phyloP scores from a whole-genome alignment of 1,140 invertebrate species.

The Macrostomum lignano region DNA sequence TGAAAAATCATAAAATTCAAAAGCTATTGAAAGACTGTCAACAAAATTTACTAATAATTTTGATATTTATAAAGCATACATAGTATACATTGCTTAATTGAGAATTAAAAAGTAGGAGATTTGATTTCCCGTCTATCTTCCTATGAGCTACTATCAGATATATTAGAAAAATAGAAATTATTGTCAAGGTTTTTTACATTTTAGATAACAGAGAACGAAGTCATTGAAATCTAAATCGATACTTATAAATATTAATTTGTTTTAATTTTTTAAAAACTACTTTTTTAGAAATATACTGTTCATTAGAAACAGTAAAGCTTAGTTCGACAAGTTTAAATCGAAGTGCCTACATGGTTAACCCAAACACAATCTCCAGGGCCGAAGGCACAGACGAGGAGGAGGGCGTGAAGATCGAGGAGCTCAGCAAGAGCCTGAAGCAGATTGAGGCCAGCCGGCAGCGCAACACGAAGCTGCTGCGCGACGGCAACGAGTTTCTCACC shows the following conservation, averaged over 20 bases:
- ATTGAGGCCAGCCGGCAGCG: conserved; percentile 21
- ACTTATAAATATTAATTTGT: neutral
- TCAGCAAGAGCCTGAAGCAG: conserved; percentile 22
- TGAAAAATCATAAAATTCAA: no score
- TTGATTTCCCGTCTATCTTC: no score
- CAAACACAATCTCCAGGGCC: conserved; percentile 15
- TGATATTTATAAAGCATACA: no score
- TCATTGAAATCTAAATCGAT: no score
- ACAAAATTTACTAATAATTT: no score
- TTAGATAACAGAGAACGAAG: no score
- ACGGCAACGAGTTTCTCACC: conserved; percentile 25
- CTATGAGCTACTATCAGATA: no score
- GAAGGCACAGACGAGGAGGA: conserved; percentile 17
- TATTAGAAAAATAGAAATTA: no score
- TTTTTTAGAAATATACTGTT: neutral
- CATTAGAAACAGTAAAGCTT: conserved; percentile 4
- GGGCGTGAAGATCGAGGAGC: conserved; percentile 18
- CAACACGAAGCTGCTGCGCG: conserved; percentile 19
- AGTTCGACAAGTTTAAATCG: conserved; percentile 1
- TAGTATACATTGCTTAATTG: no score
- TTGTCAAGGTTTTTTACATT: no score
- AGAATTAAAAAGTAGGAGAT: no score
- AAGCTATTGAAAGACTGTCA: no score
- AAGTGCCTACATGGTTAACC: neutral
- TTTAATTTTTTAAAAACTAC: neutral